A percentile compares a stretch with the other conserved stretches of the same genome.
Conservation (phyloP, 2,888 invertebrate species). For the Ecdyonurus torrentis region DNA sequence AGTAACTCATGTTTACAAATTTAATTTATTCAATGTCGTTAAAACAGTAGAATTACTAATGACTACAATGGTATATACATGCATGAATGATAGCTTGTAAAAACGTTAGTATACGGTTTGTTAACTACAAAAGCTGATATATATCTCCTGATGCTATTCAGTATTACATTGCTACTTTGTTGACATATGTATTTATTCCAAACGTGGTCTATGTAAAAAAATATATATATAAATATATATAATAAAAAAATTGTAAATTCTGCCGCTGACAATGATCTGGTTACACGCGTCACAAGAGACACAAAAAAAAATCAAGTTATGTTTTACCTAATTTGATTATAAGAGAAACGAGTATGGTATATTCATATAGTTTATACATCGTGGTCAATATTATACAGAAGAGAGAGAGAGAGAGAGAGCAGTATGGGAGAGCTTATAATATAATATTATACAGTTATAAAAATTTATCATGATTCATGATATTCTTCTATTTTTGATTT, state of each 20-base stretch:
- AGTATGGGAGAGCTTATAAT: too few relatives aligned
- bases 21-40: not conserved
- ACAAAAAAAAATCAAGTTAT: not conserved
- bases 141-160: not conserved
- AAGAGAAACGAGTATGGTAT: not conserved
- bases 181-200: not conserved
- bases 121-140: too few relatives aligned
- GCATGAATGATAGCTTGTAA: not conserved
- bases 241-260: not conserved
- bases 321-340: not conserved
- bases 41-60: not conserved
- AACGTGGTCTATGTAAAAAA: not conserved
- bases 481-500: not conserved
- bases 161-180: not conserved
- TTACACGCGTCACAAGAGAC: not conserved
- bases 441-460: too few relatives aligned
- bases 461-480: not conserved
- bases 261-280: not conserved
- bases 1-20: not conserved
- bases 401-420: too few relatives aligned
- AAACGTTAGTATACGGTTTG: not conserved
- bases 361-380: not conserved
- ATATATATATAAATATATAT: too few relatives aligned
- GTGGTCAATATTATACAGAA: too few relatives aligned
- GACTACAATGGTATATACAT: too few relatives aligned